Evolutionary conservation across 2,113 vertebrate genomes (phyloP).

Genomic region (Phaetusa simplex): DNA sequence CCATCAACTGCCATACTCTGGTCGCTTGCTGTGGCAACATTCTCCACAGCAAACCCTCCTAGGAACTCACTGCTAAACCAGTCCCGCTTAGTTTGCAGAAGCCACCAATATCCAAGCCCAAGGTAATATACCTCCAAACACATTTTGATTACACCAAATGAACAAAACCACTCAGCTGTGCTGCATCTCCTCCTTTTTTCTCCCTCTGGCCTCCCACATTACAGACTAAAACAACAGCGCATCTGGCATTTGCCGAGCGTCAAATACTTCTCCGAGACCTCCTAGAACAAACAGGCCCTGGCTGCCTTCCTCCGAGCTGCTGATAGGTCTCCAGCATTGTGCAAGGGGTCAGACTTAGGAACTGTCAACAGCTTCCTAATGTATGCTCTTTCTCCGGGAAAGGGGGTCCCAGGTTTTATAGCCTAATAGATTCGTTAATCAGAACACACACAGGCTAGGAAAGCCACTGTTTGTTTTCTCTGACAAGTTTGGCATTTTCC

Average conservation of each 20-base stretch:
- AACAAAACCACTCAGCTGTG: constrained; percentile 4
- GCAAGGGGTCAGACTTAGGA: constrained; percentile 66
- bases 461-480: constrained; percentile 74
- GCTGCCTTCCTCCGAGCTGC: constrained; percentile 52
- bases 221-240: constrained; percentile 60
- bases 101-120: neutral
- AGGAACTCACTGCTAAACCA: neutral
- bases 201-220: constrained; percentile 1
- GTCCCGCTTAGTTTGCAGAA: neutral
- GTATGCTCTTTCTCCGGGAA: constrained; percentile 58
- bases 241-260: constrained; percentile 63
- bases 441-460: constrained; percentile 74
- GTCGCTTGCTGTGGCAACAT: neutral
- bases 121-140: neutral
- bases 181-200: neutral
- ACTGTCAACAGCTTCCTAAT: constrained; percentile 76
- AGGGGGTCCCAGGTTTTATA: constrained; percentile 69
- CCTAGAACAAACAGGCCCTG: constrained; percentile 66
- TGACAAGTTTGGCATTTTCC: constrained; percentile 68
- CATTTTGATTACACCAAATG: neutral
- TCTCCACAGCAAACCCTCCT: neutral
- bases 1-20: accelerated
- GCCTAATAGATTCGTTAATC: constrained; percentile 59
- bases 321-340: constrained; percentile 63
- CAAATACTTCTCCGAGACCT: constrained; percentile 59